Conservation (phyloP, 2,888 invertebrate genomes). For the Drepanosiphum platanoidis region DNA sequence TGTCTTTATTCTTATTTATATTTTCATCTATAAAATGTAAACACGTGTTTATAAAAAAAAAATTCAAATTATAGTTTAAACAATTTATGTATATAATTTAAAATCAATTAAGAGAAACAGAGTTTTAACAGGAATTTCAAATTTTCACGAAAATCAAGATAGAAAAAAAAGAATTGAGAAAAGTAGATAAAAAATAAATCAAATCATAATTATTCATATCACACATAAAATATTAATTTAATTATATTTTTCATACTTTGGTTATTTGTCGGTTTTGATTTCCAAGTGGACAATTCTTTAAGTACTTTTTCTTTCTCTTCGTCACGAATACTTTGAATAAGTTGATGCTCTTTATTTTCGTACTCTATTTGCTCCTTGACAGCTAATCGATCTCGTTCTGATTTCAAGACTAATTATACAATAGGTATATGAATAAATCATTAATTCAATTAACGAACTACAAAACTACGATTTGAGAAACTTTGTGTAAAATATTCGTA, state of each 20-base stretch:
- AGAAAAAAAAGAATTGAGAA: too few species aligned
- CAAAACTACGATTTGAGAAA: background rate
- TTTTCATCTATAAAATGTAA: background rate
- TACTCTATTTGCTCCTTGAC: slow-evolving; percentile 73
- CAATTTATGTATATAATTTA: background rate
- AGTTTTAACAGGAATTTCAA: too few species aligned
- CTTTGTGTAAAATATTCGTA: background rate
- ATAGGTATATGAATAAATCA: background rate
- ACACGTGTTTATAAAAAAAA: background rate
- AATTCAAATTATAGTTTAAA: background rate
- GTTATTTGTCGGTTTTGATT: slow-evolving; percentile 5
- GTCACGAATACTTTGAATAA: slow-evolving; percentile 75
- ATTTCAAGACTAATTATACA: slow-evolving; percentile 27
- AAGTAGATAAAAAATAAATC: background rate
- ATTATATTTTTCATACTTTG: slow-evolving; percentile 17
- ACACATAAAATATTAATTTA: background rate
- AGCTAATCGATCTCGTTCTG: slow-evolving; percentile 64
- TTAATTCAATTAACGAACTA: background rate
- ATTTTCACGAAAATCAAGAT: too few species aligned
- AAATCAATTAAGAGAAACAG: too few species aligned
- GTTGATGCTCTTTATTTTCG: slow-evolving; percentile 71
- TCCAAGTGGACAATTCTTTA: slow-evolving; percentile 50
- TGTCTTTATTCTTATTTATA: slow-evolving; percentile 37
- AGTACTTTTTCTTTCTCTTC: slow-evolving; percentile 62
- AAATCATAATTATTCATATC: background rate